Percentiles rank a stretch among this genome's conserved stretches.
Evolutionary conservation across 2,797 vertebrate genomes (phyloP).

Genomic region (Leptatherina wallacei): DNA sequence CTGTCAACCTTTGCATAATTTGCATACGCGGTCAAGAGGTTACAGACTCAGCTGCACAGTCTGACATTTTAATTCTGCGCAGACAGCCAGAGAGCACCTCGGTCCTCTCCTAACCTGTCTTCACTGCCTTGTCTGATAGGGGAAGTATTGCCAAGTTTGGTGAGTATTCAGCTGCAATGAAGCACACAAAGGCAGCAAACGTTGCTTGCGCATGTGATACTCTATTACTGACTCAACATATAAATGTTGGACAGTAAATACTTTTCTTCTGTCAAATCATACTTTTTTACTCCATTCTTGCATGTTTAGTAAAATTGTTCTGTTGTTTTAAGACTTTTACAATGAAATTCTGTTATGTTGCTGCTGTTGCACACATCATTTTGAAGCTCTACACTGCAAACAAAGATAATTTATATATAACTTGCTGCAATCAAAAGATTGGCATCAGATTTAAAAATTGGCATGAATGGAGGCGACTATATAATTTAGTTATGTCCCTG

Average conservation of each 20-base stretch:
- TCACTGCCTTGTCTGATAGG: conserved; percentile 38
- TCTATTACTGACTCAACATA: not conserved
- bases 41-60: conserved; percentile 54
- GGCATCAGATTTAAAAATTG: no score
- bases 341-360: not conserved
- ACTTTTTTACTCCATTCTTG: not conserved
- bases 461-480: fast-evolving
- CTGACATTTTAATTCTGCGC: conserved; percentile 78
- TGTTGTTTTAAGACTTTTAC: not conserved
- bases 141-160: conserved; percentile 16
- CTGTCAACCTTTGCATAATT: conserved; percentile 64
- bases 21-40: conserved; percentile 75
- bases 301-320: not conserved
- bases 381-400: not conserved
- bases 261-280: not conserved
- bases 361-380: not conserved
- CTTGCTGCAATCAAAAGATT: no score
- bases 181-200: conserved; percentile 6
- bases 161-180: conserved; percentile 22
- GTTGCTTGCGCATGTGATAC: not conserved
- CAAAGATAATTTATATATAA: not conserved
- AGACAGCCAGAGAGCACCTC: conserved; percentile 54
- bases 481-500: not conserved
- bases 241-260: not conserved
- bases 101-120: conserved; percentile 39